Percentiles rank a stretch among this genome's conserved stretches.
Evolutionary conservation across 1,140 invertebrate species (phyloP).

Genomic region (Piezodorus guildinii): DNA sequence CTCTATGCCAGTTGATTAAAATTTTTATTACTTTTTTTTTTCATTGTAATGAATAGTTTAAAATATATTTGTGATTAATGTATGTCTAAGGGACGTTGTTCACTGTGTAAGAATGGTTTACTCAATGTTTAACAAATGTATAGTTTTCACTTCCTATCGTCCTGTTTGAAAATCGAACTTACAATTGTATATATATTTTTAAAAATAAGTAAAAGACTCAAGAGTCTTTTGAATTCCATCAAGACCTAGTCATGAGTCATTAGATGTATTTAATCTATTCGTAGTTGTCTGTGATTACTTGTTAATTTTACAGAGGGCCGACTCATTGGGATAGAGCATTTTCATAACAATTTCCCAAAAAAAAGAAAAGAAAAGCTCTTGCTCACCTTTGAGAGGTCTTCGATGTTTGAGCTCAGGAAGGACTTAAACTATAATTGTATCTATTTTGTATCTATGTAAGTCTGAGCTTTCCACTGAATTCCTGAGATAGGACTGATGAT

Average conservation of each 20-base stretch:
- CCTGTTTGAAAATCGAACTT: too few relatives aligned
- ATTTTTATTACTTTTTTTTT: too few relatives aligned
- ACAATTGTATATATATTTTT: too few relatives aligned
- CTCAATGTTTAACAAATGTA: too few relatives aligned
- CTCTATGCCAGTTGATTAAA: too few relatives aligned
- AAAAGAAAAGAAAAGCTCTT: background rate
- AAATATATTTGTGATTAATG: too few relatives aligned
- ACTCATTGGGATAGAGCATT: too few relatives aligned
- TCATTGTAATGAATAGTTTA: too few relatives aligned
- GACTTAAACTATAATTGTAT: background rate
- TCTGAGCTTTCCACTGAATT: background rate
- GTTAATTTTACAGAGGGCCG: background rate
- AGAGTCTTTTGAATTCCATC: background rate
- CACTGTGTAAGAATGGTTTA: too few relatives aligned
- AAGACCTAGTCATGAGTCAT: background rate
- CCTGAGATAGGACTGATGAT: background rate
- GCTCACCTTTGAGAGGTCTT: background rate
- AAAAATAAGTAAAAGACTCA: too few relatives aligned
- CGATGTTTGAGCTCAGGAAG: constrained; percentile 1
- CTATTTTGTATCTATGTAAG: background rate
- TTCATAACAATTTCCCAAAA: background rate
- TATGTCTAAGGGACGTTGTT: too few relatives aligned
- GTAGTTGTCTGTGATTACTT: constrained; percentile 8
- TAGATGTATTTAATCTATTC: constrained; percentile 1
- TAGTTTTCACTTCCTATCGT: too few relatives aligned